Percentiles rank a stretch among this genome's conserved stretches.
phyloP scores from a whole-genome alignment of 2,113 vertebrate genomes.

The Halichoeres trimaculatus region DNA sequence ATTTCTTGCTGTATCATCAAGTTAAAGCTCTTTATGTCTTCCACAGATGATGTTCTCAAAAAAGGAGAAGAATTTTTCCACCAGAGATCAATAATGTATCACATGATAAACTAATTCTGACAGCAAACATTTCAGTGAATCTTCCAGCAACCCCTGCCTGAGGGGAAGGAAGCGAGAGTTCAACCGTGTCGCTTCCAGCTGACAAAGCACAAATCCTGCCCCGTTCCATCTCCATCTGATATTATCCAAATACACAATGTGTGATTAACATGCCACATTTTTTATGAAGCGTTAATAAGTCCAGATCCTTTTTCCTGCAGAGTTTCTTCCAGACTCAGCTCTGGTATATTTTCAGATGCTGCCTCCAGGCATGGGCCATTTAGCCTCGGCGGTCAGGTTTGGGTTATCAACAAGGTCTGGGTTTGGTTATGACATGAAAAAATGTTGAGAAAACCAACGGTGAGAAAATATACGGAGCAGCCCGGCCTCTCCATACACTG shows the following conservation, averaged over 20 bases:
- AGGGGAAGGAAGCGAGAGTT: constrained; percentile 27
- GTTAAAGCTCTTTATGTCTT: constrained; percentile 17
- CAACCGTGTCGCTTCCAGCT: constrained; percentile 37
- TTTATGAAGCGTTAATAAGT: constrained; percentile 43
- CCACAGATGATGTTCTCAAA: neutral
- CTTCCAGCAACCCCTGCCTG: neutral
- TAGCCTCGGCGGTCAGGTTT: constrained; percentile 50
- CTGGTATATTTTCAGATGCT: constrained; percentile 57
- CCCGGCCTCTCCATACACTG: neutral
- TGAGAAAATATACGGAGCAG: constrained; percentile 39
- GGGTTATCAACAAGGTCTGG: constrained; percentile 51
- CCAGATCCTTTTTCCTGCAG: constrained; percentile 50
- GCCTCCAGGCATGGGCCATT: constrained; percentile 46
- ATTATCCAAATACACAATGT: constrained; percentile 65
- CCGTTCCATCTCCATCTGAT: constrained; percentile 52
- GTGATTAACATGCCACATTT: constrained; percentile 56
- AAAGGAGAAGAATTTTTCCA: constrained; percentile 14
- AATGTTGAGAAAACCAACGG: constrained; percentile 54
- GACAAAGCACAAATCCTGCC: constrained; percentile 38
- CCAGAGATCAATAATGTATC: constrained; percentile 36
- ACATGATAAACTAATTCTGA: constrained; percentile 12
- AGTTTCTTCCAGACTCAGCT: constrained; percentile 13
- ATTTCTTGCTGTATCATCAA: constrained; percentile 3
- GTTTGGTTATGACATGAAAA: constrained; percentile 62
- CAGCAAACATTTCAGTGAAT: constrained; percentile 3